phyloP scores from a whole-genome alignment of 2,113 vertebrate species.

The Dinomys branickii region DNA sequence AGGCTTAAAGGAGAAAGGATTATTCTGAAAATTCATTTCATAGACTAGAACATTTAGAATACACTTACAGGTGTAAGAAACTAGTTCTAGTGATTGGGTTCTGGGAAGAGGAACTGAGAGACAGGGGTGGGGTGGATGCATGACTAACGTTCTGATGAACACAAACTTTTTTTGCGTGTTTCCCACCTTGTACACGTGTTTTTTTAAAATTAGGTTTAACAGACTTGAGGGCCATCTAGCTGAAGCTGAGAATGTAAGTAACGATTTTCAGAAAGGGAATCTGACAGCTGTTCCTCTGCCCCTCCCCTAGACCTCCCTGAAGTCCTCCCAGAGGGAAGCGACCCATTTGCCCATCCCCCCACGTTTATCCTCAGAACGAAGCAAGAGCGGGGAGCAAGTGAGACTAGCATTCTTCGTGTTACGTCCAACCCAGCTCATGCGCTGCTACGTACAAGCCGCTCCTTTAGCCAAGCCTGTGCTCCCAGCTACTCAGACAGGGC shows the following conservation, averaged over 20 bases:
- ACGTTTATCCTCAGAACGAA: not conserved
- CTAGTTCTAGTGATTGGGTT: not conserved
- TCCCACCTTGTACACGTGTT: not conserved
- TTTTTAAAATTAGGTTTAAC: not conserved
- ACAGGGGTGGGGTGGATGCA: not conserved
- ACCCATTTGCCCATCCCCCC: not conserved
- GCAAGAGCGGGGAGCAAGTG: fast-evolving
- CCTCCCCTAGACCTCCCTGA: not conserved
- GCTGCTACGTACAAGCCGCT: too few species aligned
- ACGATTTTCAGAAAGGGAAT: not conserved
- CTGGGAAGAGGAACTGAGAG: not conserved
- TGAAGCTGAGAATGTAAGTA: not conserved
- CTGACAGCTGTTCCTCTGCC: not conserved
- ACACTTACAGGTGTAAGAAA: not conserved
- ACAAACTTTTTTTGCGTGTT: not conserved
- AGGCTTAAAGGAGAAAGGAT: not conserved
- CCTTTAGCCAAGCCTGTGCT: not conserved
- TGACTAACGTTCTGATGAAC: not conserved
- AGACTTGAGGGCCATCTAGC: not conserved
- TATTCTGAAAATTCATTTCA: not conserved
- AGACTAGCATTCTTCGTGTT: not conserved
- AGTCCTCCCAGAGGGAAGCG: not conserved
- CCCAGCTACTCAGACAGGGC: not conserved
- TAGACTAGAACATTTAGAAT: not conserved
- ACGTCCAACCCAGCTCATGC: not conserved